Evolutionary conservation across 2,888 invertebrate species (phyloP), one percentile per base, ranked within the genome.

Genomic region (Tromatobia lineatoria): DNA sequence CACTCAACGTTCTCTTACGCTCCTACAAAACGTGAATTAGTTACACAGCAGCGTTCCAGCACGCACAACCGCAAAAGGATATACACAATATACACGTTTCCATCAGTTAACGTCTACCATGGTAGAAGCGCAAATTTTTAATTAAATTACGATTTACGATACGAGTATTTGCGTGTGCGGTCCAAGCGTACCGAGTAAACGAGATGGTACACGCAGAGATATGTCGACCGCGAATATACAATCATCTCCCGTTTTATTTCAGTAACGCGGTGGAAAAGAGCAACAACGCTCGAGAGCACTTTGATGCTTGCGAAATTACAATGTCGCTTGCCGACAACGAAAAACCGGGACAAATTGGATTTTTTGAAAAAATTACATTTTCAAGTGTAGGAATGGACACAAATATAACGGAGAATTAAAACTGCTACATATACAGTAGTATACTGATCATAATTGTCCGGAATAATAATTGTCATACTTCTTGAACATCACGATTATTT

Each of bases 71-170:
- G 76, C 70, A 47, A 59, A 67, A 67, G 15, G 8, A 13, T 18
- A 42, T 66, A 54, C 45, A 20, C 45, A 15, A 50, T 42, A 66
- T 66, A 66, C 45, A 11, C 47, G 47, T 34, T 20, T 20, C 13
- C 67, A n/a, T n/a, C 59, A 54, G 10, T 20, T 59, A 25, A 57
- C 23, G 25, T 23, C 45, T 15, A 42, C 59, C 4, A 47, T 3
- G 2, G 45, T 23, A 18, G 3, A 59, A n/a, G 20, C n/a, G 47
- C n/a, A 73, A 6, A 61, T 54, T 70, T 82, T 69, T 78, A 78
- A 82, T 82, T 78, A 82, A 82, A 82, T 74, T 64, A 38, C 69
- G 74, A 74, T 73, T 82, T 61, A 73, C 73, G 73, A 78, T 50
- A n/a, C 29, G n/a, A 73, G 75, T 34, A n/a, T 64, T 70, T 50